phyloP scores from a whole-genome alignment of 2,888 invertebrate genomes.

The Drosophila subquinaria region DNA sequence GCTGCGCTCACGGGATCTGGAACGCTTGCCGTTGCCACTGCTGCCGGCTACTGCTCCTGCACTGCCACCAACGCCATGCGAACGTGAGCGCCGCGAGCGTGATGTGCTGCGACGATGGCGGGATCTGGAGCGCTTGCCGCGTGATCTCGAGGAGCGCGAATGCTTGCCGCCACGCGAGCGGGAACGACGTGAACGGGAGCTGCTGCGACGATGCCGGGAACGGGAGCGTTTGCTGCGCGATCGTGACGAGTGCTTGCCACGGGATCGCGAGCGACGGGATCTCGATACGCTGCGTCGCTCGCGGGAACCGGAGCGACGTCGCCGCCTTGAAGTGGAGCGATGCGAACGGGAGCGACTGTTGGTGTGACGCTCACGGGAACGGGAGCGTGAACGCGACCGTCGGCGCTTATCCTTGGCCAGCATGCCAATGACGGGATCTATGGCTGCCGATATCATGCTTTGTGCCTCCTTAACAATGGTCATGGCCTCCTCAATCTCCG shows the following conservation, averaged over 20 bases:
- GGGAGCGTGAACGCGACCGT: constrained; percentile 86
- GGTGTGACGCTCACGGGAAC: constrained; percentile 89
- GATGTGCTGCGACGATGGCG: constrained; percentile 85
- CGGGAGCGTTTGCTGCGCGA: constrained; percentile 86
- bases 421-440: constrained; percentile 95
- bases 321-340: constrained; percentile 89
- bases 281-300: constrained; percentile 87
- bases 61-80: constrained; percentile 59
- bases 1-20: constrained; percentile 87
- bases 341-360: constrained; percentile 87
- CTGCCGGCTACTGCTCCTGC: constrained; percentile 30
- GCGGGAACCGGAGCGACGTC: constrained; percentile 86
- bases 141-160: constrained; percentile 86
- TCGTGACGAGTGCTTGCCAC: constrained; percentile 82
- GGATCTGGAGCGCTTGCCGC: constrained; percentile 86
- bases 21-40: constrained; percentile 80
- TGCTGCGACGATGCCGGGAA: constrained; percentile 86
- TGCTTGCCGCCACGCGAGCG: constrained; percentile 82
- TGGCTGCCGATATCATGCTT: constrained; percentile 96
- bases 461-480: constrained; percentile 98
- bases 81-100: constrained; percentile 74
- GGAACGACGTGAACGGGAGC: constrained; percentile 83
- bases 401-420: constrained; percentile 93
- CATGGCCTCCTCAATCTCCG: constrained; percentile 99
- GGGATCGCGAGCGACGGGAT: constrained; percentile 88